Evolutionary conservation across 30 jellyfish, hydroid and myxozoan genomes (phyloP).

Genomic region (Phacellophora camtschatica): DNA sequence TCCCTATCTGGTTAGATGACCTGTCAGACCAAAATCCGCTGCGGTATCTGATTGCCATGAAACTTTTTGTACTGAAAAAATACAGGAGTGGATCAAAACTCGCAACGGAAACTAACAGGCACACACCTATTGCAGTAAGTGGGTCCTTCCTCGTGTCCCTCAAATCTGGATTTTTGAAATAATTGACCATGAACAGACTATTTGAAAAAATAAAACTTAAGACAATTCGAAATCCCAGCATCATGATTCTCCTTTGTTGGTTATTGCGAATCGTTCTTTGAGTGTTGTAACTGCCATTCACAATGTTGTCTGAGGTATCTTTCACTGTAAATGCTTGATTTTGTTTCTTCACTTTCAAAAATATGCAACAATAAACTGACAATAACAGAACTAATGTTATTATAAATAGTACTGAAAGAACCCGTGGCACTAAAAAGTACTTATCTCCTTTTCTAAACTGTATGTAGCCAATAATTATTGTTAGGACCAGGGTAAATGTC

Average conservation of each 20-base stretch:
- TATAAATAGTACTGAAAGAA: background rate
- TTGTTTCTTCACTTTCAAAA: background rate
- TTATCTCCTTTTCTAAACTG: background rate
- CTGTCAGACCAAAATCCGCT: background rate
- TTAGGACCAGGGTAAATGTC: background rate
- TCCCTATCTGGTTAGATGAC: background rate
- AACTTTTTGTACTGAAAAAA: background rate
- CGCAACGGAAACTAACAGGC: constrained; percentile 6
- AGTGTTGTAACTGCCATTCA: background rate
- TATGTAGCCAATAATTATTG: background rate
- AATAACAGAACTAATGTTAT: background rate
- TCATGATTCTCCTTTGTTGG: constrained; percentile 13
- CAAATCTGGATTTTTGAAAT: background rate
- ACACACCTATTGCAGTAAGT: constrained; percentile 1
- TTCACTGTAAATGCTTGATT: background rate
- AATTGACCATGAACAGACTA: background rate
- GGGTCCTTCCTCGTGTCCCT: background rate
- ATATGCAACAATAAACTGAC: background rate
- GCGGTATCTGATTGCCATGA: background rate
- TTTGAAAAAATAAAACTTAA: background rate
- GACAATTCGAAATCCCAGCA: constrained; percentile 5
- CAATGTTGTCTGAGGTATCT: background rate
- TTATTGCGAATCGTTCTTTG: constrained; percentile 1
- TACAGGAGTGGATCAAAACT: constrained; percentile 14
- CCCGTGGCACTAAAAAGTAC: background rate